Evolutionary conservation across 2,113 vertebrate species (phyloP).

Genomic region (Elanoides forficatus): DNA sequence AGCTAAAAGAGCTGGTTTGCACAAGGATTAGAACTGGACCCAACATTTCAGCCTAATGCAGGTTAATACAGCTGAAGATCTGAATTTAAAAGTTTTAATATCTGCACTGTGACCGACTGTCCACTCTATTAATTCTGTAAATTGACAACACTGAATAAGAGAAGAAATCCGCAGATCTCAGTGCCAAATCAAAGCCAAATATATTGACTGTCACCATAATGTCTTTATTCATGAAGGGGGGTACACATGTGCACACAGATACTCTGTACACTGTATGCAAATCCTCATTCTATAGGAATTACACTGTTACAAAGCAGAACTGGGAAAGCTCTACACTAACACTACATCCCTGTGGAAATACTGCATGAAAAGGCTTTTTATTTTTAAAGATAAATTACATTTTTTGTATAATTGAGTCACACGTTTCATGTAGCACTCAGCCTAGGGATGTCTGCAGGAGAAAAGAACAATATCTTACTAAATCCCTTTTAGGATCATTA

Average conservation of each 20-base stretch:
- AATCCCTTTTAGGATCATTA: conserved; percentile 77
- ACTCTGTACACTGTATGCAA: not conserved
- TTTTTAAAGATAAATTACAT: conserved; percentile 73
- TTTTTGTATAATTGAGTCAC: conserved; percentile 73
- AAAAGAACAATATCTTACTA: conserved; percentile 76
- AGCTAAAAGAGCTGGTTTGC: not conserved
- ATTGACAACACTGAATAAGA: not conserved
- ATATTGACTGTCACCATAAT: not conserved
- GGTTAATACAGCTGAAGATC: not conserved
- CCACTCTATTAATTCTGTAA: not conserved
- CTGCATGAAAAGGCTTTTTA: conserved; percentile 58
- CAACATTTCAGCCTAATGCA: not conserved
- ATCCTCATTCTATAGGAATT: conserved; percentile 65
- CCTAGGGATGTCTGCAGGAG: conserved; percentile 63
- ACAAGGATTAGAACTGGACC: not conserved
- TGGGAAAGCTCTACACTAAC: conserved; percentile 62
- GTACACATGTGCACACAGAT: not conserved
- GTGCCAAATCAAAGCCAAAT: not conserved
- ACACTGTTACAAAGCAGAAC: conserved; percentile 63
- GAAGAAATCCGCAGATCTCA: not conserved
- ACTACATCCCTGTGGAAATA: conserved; percentile 60
- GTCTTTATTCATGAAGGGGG: not conserved
- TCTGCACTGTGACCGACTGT: not conserved
- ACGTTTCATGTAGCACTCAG: conserved; percentile 64
- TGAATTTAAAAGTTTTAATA: not conserved